phyloP scores from a whole-genome alignment of 2,113 vertebrate genomes.

The Anseranas semipalmata region DNA sequence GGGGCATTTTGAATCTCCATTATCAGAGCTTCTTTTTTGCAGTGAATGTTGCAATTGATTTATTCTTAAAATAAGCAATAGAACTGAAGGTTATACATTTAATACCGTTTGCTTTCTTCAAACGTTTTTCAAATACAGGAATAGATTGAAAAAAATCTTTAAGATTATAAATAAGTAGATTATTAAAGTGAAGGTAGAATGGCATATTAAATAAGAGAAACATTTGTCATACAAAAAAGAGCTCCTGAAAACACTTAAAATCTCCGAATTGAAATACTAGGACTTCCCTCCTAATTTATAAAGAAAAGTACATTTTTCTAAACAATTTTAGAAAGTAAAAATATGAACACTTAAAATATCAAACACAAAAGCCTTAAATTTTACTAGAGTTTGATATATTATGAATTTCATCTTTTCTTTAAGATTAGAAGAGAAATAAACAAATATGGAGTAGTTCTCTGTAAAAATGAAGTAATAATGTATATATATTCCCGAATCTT shows the following conservation, averaged over 20 bases:
- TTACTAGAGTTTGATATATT: background rate
- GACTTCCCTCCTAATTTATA: constrained; percentile 13
- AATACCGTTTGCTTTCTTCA: constrained; percentile 26
- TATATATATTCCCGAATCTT: background rate
- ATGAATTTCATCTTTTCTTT: background rate
- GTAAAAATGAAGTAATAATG: background rate
- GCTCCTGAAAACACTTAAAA: background rate
- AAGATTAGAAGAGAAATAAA: background rate
- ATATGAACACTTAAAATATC: background rate
- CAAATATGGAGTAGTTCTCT: background rate
- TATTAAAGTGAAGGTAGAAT: constrained; percentile 20
- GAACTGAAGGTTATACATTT: constrained; percentile 1
- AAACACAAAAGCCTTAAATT: background rate
- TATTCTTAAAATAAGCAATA: background rate
- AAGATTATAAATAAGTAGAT: constrained; percentile 46
- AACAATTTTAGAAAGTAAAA: background rate
- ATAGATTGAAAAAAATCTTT: background rate
- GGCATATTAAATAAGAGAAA: constrained; percentile 8
- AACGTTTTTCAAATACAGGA: background rate
- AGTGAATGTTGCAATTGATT: background rate
- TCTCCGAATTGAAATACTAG: constrained; percentile 5
- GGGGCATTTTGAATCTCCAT: background rate
- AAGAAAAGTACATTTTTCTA: background rate
- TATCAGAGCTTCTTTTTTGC: background rate
- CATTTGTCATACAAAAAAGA: background rate